Base-by-base conservation (phyloP, 2,888 invertebrate species). In the Nomada ferruginata region DNA sequence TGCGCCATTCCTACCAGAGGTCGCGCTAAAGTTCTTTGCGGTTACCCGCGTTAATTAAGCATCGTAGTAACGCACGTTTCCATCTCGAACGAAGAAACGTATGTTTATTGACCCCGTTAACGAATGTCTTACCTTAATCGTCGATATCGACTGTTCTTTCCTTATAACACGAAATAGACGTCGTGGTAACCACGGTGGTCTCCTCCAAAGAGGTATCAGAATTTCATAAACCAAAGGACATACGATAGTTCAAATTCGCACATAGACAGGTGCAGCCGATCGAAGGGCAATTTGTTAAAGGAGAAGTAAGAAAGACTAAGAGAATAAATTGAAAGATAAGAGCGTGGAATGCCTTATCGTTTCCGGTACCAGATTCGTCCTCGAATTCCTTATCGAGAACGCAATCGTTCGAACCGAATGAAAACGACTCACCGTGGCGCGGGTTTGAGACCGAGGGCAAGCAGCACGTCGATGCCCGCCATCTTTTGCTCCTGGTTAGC, bases 361-460 rank as follows among this genome's bases (percentile, higher is more conserved):
- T 73, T 80, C 78, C 78, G 68, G 68, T 78, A 78, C 52, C 78
- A 78, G 63, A 63, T 57, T n/a, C 29, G 52, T 53, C 69, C 69
- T 44, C 36, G 74, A 79, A 60, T 52, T 20, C 44, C 47, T 68
- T 26, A 47, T 70, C 69, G 66, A 60, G 47, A 68, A 76, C 47
- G 70, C 23, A 60, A 71, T 66, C 70, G 65, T 29, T 29, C 63
- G 15, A 20, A 47, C 64, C 53, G 59, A 29, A 36, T 36, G 44
- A 69, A 70, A 70, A 70, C 70, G 83, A 93, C 93, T 93, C 91
- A 93, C 93, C 93, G 88, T 75, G 88, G 86, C 73, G 94, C 93
- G 60, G 95, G 95, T 84, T 95, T 94, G 61, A 95, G 93, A 23
- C 95, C 95, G 47, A 95, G 94, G 57, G 95, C 95, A 68, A 95